Conservation (phyloP, 2,113 vertebrate genomes). For the Alexandromys fortis region DNA sequence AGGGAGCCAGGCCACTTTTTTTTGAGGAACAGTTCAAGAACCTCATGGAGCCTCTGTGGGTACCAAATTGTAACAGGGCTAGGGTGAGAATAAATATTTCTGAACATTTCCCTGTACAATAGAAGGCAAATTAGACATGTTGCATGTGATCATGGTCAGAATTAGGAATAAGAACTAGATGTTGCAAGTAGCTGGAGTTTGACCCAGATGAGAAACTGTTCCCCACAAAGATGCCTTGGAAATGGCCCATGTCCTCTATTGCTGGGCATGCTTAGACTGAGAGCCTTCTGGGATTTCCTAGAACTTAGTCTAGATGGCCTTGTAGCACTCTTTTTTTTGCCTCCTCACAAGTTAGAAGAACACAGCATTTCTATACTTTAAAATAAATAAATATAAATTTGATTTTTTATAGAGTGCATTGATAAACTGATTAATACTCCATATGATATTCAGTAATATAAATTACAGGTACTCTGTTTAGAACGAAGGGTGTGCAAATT, state of each 20-base stretch:
- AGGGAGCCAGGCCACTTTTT: background rate
- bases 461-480: conserved; percentile 40
- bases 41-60: background rate
- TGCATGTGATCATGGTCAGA: background rate
- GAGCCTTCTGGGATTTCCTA: background rate
- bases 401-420: background rate
- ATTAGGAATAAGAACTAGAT: background rate
- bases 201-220: background rate
- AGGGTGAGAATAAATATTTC: background rate
- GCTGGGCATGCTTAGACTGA: background rate
- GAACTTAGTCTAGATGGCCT: background rate
- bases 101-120: background rate
- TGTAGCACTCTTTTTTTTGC: background rate
- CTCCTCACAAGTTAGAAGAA: background rate
- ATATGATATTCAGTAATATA: background rate
- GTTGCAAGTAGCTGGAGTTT: background rate
- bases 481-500: background rate
- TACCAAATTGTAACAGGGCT: background rate
- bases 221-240: background rate
- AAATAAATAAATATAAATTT: background rate
- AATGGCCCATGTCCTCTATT: background rate
- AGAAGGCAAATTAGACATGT: background rate
- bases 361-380: background rate
- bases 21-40: background rate
- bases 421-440: background rate